Percentiles rank a stretch among this genome's conserved stretches.
phyloP scores from a whole-genome alignment of 2,888 invertebrate species.

The Parapristionchus giblindavisi region DNA sequence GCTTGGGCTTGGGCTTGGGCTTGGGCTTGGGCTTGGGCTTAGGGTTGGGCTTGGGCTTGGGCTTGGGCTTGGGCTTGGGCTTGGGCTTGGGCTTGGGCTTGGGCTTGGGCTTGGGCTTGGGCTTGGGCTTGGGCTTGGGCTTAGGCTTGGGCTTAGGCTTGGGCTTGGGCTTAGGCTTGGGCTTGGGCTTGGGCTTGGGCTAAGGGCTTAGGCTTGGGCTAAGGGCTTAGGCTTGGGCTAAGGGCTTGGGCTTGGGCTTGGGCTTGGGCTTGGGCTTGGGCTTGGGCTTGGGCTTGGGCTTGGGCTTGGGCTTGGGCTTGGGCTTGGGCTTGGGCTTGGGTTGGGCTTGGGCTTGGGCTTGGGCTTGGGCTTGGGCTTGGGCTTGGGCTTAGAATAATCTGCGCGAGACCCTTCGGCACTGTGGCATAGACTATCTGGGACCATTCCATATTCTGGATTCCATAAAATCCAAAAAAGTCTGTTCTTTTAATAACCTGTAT shows the following conservation, averaged over 20 bases:
- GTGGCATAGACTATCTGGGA: no score
- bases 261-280: constrained; percentile 28
- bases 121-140: constrained; percentile 43
- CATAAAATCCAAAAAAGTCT: no score
- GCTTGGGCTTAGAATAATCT: no score
- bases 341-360: constrained; percentile 38
- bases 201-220: no score
- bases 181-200: constrained; percentile 36
- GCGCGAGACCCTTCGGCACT: no score
- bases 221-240: no score
- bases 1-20: constrained; percentile 39
- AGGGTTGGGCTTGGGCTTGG: no score
- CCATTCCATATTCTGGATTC: no score
- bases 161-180: constrained; percentile 35
- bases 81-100: constrained; percentile 39
- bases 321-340: constrained; percentile 38
- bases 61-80: constrained; percentile 38
- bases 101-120: constrained; percentile 40
- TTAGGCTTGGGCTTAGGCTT: constrained; percentile 40
- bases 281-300: constrained; percentile 40
- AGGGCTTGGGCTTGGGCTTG: no score
- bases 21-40: no score
- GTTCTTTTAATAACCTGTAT: no score
- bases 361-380: constrained; percentile 38
- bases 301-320: constrained; percentile 39